A percentile compares a stretch with the other conserved stretches of the same genome.
Evolutionary conservation across 2,113 vertebrate genomes (phyloP).

Genomic region (Nycticryphes semicollaris): DNA sequence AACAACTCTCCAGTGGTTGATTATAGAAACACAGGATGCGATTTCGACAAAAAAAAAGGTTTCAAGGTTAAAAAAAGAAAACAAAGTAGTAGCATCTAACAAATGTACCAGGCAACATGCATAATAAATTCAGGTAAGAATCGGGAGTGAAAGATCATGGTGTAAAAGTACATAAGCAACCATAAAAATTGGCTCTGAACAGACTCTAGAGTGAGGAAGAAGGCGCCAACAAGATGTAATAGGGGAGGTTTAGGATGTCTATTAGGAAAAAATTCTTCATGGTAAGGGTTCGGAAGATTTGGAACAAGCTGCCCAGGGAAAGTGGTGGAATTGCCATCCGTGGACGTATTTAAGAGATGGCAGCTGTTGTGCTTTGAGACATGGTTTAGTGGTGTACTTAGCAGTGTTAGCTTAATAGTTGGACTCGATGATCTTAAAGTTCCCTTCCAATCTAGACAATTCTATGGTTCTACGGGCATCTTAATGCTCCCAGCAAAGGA

Average conservation of each 20-base stretch:
- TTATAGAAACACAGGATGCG: neutral
- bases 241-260: neutral
- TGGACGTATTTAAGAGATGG: too few species aligned
- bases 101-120: neutral
- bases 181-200: neutral
- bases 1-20: accelerated
- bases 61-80: neutral
- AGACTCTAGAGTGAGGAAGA: neutral
- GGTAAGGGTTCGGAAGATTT: too few species aligned
- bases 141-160: neutral
- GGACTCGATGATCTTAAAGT: neutral
- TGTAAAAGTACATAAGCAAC: neutral
- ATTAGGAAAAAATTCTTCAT: too few species aligned
- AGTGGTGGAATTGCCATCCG: too few species aligned
- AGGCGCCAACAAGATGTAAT: neutral
- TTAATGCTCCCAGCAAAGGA: neutral
- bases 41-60: neutral
- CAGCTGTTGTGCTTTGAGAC: too few species aligned
- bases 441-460: neutral
- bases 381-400: too few species aligned
- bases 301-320: too few species aligned
- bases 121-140: neutral
- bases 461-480: neutral
- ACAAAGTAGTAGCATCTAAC: neutral
- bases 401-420: neutral